phyloP scores from a whole-genome alignment of 2,113 vertebrate genomes.

The Salvator merianae region DNA sequence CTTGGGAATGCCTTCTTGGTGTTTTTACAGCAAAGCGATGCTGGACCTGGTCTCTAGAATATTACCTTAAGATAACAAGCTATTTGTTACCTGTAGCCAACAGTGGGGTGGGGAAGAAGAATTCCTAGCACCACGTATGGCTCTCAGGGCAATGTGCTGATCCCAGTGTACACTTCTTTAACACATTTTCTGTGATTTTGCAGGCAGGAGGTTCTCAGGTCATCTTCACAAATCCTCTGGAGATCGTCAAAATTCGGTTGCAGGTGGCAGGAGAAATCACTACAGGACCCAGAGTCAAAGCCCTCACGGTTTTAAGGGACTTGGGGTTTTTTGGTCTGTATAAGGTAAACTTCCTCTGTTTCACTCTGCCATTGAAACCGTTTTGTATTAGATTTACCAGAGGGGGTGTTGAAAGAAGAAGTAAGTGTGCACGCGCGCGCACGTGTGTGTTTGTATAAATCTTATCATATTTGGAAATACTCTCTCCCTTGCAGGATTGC shows the following conservation, averaged over 20 bases:
- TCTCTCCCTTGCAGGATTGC: slow-evolving; percentile 58
- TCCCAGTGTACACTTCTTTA: background rate
- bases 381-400: slow-evolving; percentile 37
- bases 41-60: background rate
- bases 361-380: background rate
- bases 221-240: slow-evolving; percentile 85
- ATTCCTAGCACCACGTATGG: background rate
- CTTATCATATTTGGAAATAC: slow-evolving; percentile 52
- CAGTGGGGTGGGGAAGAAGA: too few relatives aligned
- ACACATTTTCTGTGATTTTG: slow-evolving; percentile 37
- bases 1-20: background rate
- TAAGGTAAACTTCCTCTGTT: slow-evolving; percentile 73
- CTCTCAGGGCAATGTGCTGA: accelerated
- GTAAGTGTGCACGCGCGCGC: background rate
- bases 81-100: background rate
- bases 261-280: slow-evolving; percentile 94
- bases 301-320: slow-evolving; percentile 80
- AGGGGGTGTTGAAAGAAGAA: slow-evolving; percentile 29
- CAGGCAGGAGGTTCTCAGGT: slow-evolving; percentile 85
- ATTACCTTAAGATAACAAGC: background rate
- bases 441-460: background rate
- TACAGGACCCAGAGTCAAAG: slow-evolving; percentile 83
- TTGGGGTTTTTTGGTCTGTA: slow-evolving; percentile 83
- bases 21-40: too few relatives aligned
- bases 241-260: slow-evolving; percentile 98